Evolutionary conservation across 53 echinoderm and acorn worm genomes (phyloP), one percentile per base, ranked within the genome.

Genomic region (Zoroaster sp.): DNA sequence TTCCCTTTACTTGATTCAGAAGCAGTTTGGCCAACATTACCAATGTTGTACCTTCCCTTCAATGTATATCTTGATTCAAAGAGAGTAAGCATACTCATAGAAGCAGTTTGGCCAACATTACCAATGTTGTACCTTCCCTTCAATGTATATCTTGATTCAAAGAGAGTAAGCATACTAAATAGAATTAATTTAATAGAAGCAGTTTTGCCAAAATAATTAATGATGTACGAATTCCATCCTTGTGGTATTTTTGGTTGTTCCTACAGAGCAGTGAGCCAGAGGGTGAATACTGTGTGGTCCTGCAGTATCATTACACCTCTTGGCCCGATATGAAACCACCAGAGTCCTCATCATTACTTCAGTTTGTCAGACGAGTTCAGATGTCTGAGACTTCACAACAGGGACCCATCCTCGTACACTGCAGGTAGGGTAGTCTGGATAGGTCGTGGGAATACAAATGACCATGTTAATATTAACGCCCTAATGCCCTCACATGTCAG

Each of bases 401-500:
- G 1, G 75, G 59, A 52, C 94, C 96, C 12, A 78, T 90, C 13
- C 65, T 94, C 35, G 94, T 96, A 5, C 96, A 96, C 51, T 96
- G 96, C 93, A 96, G 96, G 94, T 96, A 49, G 31, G 87, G 66
- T 2, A n/a, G n/a, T n/a, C n/a, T n/a, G n/a, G n/a, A n/a, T n/a
- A n/a, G n/a, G n/a, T n/a, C n/a, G n/a, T n/a, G n/a, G n/a, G n/a
- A n/a, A n/a, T n/a, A n/a, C n/a, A n/a, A n/a, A 28, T 17, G 7
- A 65, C 20, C 63, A 25, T 20, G 8, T n/a, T 7, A 13, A 46
- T 31, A 13, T 74, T 7, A 77, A 43, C 12, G 4, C 13, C 42
- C 42, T 6, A 77, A 43, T 46, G 4, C n/a, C n/a, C n/a, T n/a
- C n/a, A n/a, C n/a, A n/a, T n/a, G n/a, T n/a, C n/a, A n/a, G n/a